Percentiles rank a stretch among this genome's conserved stretches.
These are phyloP conservation scores for Anastrepha ludens DNA, from an alignment of 1,140 invertebrate genomes.

Conservation along the genomic window DNA sequence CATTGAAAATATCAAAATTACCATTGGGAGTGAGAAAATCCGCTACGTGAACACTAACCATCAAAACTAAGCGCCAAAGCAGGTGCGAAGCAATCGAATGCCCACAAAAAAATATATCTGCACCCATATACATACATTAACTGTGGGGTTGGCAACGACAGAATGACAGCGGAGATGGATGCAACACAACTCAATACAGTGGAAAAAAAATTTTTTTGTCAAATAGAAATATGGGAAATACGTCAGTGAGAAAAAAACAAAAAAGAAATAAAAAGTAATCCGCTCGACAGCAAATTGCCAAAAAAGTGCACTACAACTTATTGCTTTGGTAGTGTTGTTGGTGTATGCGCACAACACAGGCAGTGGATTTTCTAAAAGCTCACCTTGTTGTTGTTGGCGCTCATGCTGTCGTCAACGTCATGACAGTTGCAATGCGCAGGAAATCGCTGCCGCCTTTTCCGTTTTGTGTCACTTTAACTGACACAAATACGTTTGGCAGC, in stretches of 20 bases:
- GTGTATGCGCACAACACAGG: neutral
- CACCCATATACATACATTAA: too few species aligned
- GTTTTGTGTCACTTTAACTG: slow-evolving; percentile 53
- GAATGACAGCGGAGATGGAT: neutral
- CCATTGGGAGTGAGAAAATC: slow-evolving; percentile 28
- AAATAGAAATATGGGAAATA: slow-evolving; percentile 22
- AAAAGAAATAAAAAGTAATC: slow-evolving; percentile 18
- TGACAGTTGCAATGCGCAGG: slow-evolving; percentile 44
- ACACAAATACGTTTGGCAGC: slow-evolving; percentile 31
- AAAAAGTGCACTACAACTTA: slow-evolving; percentile 9
- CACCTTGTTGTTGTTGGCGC: neutral
- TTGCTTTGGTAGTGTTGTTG: neutral
- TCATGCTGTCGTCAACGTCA: neutral
- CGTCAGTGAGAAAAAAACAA: neutral
- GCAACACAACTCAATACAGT: neutral
- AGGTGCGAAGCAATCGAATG: neutral
- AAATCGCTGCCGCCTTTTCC: slow-evolving; percentile 48
- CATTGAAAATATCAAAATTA: neutral
- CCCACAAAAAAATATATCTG: neutral
- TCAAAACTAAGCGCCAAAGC: slow-evolving; percentile 40
- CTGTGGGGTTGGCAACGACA: neutral
- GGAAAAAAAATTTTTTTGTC: neutral
- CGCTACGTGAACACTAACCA: neutral
- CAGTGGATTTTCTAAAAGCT: neutral
- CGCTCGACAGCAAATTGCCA: slow-evolving; percentile 18